Percentiles rank a stretch among this genome's conserved stretches.
Evolutionary conservation across 1,140 invertebrate species (phyloP).

Genomic region (Leptopilina clavipes): DNA sequence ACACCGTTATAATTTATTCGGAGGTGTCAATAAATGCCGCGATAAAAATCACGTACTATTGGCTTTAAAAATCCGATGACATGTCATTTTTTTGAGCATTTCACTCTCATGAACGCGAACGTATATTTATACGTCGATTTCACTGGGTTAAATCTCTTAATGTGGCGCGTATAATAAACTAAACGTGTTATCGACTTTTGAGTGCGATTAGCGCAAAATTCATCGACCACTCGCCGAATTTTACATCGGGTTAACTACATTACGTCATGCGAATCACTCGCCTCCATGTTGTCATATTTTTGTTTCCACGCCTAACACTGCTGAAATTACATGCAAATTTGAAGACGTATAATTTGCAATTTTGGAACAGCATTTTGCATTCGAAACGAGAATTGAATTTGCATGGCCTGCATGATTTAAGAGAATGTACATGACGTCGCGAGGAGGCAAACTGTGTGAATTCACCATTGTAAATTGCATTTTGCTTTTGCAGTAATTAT

Average conservation of each 20-base stretch:
- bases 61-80: conserved; percentile 65
- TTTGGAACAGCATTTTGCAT: background rate
- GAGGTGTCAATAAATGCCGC: conserved; percentile 50
- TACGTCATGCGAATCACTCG: background rate
- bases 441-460: conserved; percentile 16
- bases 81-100: conserved; percentile 58
- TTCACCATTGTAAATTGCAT: background rate
- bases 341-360: background rate
- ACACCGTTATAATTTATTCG: background rate
- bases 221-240: background rate
- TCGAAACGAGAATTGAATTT: background rate
- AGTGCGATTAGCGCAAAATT: conserved; percentile 14
- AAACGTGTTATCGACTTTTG: background rate
- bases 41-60: conserved; percentile 42
- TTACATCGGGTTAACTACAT: background rate
- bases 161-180: conserved; percentile 1
- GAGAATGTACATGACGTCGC: background rate
- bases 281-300: background rate
- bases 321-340: background rate
- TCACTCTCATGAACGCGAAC: background rate
- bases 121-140: background rate
- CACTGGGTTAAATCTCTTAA: background rate
- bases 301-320: background rate
- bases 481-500: background rate
- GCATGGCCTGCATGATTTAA: background rate